Evolutionary conservation across 2,797 vertebrate genomes (phyloP).

Genomic region (Oreochromis grahami): DNA sequence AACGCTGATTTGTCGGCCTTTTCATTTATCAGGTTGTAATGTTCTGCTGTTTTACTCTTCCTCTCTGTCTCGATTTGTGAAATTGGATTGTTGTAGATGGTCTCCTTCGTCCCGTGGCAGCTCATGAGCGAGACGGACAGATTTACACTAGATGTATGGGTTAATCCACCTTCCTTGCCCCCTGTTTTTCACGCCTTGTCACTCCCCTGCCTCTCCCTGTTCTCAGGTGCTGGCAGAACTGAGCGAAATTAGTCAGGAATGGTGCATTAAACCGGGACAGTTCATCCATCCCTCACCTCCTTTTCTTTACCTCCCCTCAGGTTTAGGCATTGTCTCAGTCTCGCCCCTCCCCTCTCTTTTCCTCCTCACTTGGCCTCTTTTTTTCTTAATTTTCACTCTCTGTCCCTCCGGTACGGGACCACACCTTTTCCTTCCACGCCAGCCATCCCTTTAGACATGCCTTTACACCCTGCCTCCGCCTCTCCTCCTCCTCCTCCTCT

Average conservation of each 20-base stretch:
- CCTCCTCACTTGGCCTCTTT: slow-evolving; percentile 4
- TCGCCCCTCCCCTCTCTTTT: not conserved
- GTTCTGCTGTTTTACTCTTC: not conserved
- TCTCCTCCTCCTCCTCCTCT: not conserved
- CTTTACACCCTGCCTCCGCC: not conserved
- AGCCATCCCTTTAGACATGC: slow-evolving; percentile 1
- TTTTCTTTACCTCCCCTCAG: not conserved
- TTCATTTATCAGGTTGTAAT: not conserved
- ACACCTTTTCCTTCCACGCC: slow-evolving; percentile 11
- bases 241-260: not conserved
- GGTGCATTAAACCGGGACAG: not conserved
- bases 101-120: not conserved
- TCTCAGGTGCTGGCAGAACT: not conserved
- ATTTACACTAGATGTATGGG: slow-evolving; percentile 1
- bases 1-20: not conserved
- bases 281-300: not conserved
- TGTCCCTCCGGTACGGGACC: not conserved
- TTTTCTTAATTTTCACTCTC: slow-evolving; percentile 30
- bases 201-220: not conserved
- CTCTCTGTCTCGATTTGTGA: fast-evolving
- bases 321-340: not conserved
- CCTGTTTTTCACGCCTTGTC: not conserved
- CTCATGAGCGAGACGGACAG: not conserved
- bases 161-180: not conserved
- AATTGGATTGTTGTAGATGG: not conserved